These are phyloP conservation scores for Leucoma salicis DNA, from an alignment of 2,888 invertebrate species.

Conservation along the genomic window DNA sequence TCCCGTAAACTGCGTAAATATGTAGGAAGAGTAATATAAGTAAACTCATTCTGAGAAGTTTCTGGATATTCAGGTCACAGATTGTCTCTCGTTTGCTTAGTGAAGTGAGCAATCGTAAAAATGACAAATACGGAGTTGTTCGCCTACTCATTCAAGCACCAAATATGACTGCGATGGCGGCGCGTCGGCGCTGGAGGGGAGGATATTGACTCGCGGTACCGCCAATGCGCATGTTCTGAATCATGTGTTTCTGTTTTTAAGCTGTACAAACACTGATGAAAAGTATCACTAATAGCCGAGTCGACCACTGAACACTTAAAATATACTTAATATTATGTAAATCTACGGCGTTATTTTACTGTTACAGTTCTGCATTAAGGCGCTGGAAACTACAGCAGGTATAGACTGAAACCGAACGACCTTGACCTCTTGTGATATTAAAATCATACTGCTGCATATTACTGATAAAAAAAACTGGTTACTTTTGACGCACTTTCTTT, in stretches of 20 bases:
- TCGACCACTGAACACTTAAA: slow-evolving; percentile 38
- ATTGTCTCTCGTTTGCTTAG: too few species aligned
- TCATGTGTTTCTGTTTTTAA: slow-evolving; percentile 78
- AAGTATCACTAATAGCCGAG: slow-evolving; percentile 45
- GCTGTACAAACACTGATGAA: slow-evolving; percentile 52
- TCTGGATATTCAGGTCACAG: too few species aligned
- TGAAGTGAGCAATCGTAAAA: too few species aligned
- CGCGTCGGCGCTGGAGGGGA: slow-evolving; percentile 71
- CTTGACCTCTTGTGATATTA: slow-evolving; percentile 57
- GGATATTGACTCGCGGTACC: slow-evolving; percentile 79
- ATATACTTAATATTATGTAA: slow-evolving; percentile 12
- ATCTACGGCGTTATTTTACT: slow-evolving; percentile 16
- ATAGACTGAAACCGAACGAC: slow-evolving; percentile 32
- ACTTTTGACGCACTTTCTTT: neutral
- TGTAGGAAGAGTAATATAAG: too few species aligned
- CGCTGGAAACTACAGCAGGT: slow-evolving; percentile 9
- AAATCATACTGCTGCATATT: slow-evolving; percentile 4
- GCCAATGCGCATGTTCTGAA: slow-evolving; percentile 74
- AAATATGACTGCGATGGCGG: slow-evolving; percentile 72
- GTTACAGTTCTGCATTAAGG: slow-evolving; percentile 4
- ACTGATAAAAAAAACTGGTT: neutral
- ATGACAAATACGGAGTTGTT: slow-evolving; percentile 39
- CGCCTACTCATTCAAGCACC: slow-evolving; percentile 41
- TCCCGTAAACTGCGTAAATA: too few species aligned
- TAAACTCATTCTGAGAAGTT: too few species aligned